phyloP scores from a whole-genome alignment of 2,797 vertebrate genomes.

The Semaprochilodus insignis region DNA sequence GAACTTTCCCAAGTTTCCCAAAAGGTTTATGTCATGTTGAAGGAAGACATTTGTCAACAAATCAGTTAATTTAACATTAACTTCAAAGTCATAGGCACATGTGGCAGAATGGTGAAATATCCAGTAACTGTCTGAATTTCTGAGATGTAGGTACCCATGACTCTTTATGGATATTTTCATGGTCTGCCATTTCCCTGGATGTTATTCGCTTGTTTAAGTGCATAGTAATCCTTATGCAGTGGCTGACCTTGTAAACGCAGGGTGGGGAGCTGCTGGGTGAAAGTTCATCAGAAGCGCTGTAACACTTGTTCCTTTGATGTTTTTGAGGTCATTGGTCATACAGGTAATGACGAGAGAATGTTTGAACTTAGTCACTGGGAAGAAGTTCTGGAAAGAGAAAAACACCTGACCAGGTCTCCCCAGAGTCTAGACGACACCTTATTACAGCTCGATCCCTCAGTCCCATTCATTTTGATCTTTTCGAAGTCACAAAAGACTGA shows the following conservation, averaged over 20 bases:
- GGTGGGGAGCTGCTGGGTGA: slow-evolving; percentile 40
- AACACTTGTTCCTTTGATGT: slow-evolving; percentile 41
- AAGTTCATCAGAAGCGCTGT: slow-evolving; percentile 54
- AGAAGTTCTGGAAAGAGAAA: background rate
- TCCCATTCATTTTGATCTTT: slow-evolving; percentile 18
- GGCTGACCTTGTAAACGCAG: slow-evolving; percentile 23
- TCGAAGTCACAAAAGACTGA: background rate
- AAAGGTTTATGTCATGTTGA: too few species aligned
- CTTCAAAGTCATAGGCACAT: background rate
- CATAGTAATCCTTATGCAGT: slow-evolving; percentile 17
- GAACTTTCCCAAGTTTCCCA: background rate
- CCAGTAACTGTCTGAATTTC: background rate
- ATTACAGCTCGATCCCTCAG: slow-evolving; percentile 1
- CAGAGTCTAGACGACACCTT: slow-evolving; percentile 5
- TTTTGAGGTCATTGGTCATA: slow-evolving; percentile 37
- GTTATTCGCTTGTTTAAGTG: slow-evolving; percentile 26
- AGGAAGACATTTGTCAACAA: background rate
- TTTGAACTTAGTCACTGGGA: slow-evolving; percentile 7
- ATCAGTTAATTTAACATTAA: background rate
- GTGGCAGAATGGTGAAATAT: background rate
- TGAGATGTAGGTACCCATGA: background rate
- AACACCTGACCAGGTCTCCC: background rate
- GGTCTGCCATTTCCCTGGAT: background rate
- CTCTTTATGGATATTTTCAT: background rate
- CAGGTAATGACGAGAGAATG: slow-evolving; percentile 39